Conservation (phyloP, 2,113 vertebrate species). For the Trogon melanurus region DNA sequence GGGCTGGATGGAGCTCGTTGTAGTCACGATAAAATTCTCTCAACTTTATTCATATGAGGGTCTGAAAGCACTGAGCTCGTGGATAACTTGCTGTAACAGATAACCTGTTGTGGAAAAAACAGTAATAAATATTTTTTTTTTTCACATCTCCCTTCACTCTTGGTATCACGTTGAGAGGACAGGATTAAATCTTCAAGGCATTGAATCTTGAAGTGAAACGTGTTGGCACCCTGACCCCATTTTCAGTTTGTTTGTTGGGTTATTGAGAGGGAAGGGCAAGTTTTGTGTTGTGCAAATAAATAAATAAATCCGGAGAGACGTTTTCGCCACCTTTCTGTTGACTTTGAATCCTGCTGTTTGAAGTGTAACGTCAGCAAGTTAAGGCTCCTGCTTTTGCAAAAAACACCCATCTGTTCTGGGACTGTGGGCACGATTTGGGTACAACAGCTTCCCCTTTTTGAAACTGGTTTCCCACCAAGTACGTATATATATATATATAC, state of each 20-base stretch:
- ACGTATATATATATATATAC: too few species aligned
- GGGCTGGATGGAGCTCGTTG: neutral
- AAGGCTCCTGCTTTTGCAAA: neutral
- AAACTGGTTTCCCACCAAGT: neutral
- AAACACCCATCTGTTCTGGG: neutral
- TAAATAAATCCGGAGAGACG: neutral
- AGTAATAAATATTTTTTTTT: neutral
- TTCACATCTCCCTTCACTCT: neutral
- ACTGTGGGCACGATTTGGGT: neutral
- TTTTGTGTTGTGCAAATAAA: neutral
- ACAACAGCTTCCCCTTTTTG: neutral
- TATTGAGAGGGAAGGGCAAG: neutral
- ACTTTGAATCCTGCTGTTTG: neutral
- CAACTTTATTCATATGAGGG: neutral
- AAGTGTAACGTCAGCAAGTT: neutral
- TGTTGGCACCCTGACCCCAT: neutral
- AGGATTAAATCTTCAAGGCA: neutral
- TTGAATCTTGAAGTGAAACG: neutral
- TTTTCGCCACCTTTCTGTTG: slow-evolving; percentile 13
- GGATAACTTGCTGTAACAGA: neutral
- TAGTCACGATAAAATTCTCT: neutral
- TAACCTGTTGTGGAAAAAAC: neutral
- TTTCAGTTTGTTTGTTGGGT: neutral
- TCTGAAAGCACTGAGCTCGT: neutral
- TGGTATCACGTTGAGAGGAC: accelerated